phyloP scores from a whole-genome alignment of 2,797 vertebrate species.

The Sciurus vulgaris region DNA sequence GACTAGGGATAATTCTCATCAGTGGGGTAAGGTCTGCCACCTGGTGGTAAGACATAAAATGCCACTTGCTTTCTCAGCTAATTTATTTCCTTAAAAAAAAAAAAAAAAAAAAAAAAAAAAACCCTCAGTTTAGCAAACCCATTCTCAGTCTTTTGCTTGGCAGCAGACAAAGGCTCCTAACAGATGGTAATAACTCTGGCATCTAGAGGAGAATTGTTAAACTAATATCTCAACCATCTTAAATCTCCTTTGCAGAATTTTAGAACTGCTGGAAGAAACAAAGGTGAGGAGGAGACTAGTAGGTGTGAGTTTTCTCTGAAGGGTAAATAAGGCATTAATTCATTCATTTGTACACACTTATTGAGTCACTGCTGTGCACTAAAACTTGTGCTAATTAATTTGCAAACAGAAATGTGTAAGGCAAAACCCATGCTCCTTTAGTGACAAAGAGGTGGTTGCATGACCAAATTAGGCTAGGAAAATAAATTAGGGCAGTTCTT shows the following conservation, averaged over 20 bases:
- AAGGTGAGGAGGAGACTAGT: neutral
- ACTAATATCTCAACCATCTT: neutral
- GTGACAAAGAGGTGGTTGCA: neutral
- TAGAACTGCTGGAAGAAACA: neutral
- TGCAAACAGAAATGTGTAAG: slow-evolving; percentile 22
- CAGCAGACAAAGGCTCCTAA: neutral
- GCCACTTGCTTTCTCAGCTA: neutral
- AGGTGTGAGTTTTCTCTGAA: neutral
- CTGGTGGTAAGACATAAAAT: slow-evolving; percentile 76
- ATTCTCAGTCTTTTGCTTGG: neutral
- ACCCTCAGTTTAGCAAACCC: neutral
- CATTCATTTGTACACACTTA: neutral
- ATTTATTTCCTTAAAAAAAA: no score
- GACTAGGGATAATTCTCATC: neutral
- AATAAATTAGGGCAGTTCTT: neutral
- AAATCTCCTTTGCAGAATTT: slow-evolving; percentile 22
- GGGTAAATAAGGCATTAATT: neutral
- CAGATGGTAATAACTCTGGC: neutral
- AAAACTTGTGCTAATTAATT: neutral
- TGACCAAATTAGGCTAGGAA: neutral
- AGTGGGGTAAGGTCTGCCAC: slow-evolving; percentile 68
- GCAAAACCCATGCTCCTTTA: neutral
- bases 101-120: neutral
- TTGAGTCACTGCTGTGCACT: neutral
- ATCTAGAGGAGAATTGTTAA: neutral